These are phyloP conservation scores for Drosophila ambigua DNA, from an alignment of 1,140 invertebrate genomes.

Conservation along the genomic window DNA sequence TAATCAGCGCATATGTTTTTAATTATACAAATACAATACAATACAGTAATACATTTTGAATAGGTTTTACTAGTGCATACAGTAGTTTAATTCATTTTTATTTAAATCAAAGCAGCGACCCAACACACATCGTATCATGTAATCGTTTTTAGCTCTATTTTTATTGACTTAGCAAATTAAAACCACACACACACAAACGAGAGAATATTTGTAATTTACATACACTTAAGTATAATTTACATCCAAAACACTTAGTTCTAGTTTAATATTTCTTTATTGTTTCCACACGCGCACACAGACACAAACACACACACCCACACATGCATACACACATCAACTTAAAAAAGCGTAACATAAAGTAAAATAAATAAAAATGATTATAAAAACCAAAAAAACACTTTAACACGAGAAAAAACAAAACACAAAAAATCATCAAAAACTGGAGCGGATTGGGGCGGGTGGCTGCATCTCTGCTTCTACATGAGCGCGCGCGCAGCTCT, in stretches of 20 bases:
- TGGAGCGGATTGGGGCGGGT: slow-evolving; percentile 40
- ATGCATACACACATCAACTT: slow-evolving; percentile 36
- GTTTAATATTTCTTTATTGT: slow-evolving; percentile 69
- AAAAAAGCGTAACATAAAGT: slow-evolving; percentile 51
- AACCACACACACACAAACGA: slow-evolving; percentile 43
- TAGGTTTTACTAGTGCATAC: slow-evolving; percentile 61
- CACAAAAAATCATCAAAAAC: slow-evolving; percentile 22
- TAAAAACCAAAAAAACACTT: slow-evolving; percentile 38
- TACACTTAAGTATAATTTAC: slow-evolving; percentile 68
- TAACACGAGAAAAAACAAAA: slow-evolving; percentile 55
- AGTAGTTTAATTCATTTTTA: slow-evolving; percentile 42
- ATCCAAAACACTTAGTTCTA: slow-evolving; percentile 62
- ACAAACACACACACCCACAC: slow-evolving; percentile 25
- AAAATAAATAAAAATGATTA: slow-evolving; percentile 78
- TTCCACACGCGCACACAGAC: slow-evolving; percentile 42
- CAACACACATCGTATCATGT: slow-evolving; percentile 54
- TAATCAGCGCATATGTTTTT: slow-evolving; percentile 67
- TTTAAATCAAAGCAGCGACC: slow-evolving; percentile 53
- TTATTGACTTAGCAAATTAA: slow-evolving; percentile 57
- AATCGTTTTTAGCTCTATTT: slow-evolving; percentile 39
- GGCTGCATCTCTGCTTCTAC: neutral
- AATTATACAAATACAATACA: slow-evolving; percentile 40
- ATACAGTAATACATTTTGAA: slow-evolving; percentile 62
- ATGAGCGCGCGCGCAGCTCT: slow-evolving; percentile 16
- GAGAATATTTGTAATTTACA: slow-evolving; percentile 69